Conservation (phyloP, 2,113 vertebrate species). For the Coregonus clupeaformis region DNA sequence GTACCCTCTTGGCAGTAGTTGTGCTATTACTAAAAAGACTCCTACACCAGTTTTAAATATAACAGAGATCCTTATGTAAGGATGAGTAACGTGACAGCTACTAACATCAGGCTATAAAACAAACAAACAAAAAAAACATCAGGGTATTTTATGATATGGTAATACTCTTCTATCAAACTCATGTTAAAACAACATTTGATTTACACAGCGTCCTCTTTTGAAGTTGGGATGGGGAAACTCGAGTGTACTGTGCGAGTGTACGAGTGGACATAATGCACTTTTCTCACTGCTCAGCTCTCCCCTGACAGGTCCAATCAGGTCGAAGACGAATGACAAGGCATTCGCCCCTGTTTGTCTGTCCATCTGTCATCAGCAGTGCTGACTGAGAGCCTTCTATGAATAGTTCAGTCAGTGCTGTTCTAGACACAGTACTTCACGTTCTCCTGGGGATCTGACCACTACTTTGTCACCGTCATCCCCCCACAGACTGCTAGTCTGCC, state of each 20-base stretch:
- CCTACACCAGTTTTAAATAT: conserved; percentile 38
- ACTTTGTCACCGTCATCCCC: conserved; percentile 21
- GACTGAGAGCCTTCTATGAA: conserved; percentile 41
- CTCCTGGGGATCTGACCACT: conserved; percentile 48
- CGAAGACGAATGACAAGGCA: conserved; percentile 39
- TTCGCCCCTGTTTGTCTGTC: conserved; percentile 21
- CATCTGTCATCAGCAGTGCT: conserved; percentile 22
- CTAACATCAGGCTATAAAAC: too few relatives aligned
- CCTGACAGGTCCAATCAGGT: conserved; percentile 53
- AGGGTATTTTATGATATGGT: neutral
- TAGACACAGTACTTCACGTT: conserved; percentile 33
- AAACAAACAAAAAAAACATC: too few relatives aligned
- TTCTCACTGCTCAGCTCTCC: conserved; percentile 34
- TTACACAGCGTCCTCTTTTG: neutral
- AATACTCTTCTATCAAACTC: neutral
- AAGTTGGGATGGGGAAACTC: neutral
- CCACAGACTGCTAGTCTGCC: conserved; percentile 13
- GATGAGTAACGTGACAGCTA: neutral
- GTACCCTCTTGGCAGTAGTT: conserved; percentile 38
- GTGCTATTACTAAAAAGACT: conserved; percentile 19
- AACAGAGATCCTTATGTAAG: conserved; percentile 16
- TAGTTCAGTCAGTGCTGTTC: conserved; percentile 31
- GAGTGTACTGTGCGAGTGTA: too few relatives aligned
- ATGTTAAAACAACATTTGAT: neutral
- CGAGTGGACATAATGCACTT: neutral